phyloP scores from a whole-genome alignment of 2,113 vertebrate species.

The Dascyllus trimaculatus region DNA sequence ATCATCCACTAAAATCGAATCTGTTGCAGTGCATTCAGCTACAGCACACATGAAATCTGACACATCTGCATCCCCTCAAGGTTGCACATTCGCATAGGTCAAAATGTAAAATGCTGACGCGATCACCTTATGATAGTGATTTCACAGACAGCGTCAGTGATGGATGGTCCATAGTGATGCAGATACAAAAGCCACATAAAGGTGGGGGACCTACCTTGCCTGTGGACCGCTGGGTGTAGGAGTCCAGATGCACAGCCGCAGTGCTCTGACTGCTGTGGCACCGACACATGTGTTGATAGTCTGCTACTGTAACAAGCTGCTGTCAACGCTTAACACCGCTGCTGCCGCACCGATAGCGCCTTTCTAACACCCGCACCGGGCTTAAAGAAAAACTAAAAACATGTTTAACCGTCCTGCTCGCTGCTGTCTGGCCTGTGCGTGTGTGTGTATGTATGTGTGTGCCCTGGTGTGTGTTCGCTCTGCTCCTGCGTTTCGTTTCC shows the following conservation, averaged over 20 bases:
- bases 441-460: neutral
- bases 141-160: neutral
- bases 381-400: neutral
- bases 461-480: neutral
- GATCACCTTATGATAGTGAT: neutral
- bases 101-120: conserved; percentile 19
- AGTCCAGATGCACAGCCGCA: conserved; percentile 72
- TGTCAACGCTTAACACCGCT: conserved; percentile 14
- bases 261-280: conserved; percentile 50
- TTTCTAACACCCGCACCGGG: neutral
- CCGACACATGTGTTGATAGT: conserved; percentile 63
- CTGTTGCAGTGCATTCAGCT: neutral
- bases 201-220: conserved; percentile 52
- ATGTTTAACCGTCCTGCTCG: conserved; percentile 18
- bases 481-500: conserved; percentile 31
- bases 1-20: neutral
- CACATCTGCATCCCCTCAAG: conserved; percentile 57
- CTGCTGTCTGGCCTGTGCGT: neutral
- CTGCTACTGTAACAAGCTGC: conserved; percentile 24
- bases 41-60: conserved; percentile 24
- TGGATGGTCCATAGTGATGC: neutral
- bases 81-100: conserved; percentile 45
- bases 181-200: neutral
- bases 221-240: conserved; percentile 38
- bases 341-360: neutral